phyloP scores from a whole-genome alignment of 1,140 invertebrate species.

The Anoplolepis gracilipes region DNA sequence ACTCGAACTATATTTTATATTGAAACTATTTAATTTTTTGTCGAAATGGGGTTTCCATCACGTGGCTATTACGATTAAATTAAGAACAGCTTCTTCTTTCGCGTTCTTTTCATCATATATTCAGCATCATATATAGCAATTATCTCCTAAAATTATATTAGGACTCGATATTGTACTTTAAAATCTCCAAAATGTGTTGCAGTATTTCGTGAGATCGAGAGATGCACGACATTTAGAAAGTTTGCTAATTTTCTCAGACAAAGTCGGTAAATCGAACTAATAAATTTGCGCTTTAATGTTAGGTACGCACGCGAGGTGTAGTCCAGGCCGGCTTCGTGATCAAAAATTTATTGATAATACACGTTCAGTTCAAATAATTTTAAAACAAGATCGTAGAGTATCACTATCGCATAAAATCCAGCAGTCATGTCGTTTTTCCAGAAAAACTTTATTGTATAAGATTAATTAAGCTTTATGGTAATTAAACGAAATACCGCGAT shows the following conservation, averaged over 20 bases:
- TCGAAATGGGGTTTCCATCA: too few species aligned
- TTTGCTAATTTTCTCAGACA: constrained; percentile 39
- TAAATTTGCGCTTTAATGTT: constrained; percentile 73
- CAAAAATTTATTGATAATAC: constrained; percentile 41
- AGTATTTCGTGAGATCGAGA: background rate
- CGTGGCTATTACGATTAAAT: too few species aligned
- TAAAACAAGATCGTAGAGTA: background rate
- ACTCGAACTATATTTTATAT: too few species aligned
- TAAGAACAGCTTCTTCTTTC: too few species aligned
- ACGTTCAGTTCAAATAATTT: constrained; percentile 15
- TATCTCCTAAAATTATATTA: background rate
- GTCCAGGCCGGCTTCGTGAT: background rate
- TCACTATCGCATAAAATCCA: background rate
- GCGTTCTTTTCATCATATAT: background rate
- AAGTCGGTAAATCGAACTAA: constrained; percentile 65
- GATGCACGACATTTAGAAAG: constrained; percentile 41
- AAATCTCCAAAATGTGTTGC: background rate
- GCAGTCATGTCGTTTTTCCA: background rate
- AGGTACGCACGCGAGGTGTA: constrained; percentile 73
- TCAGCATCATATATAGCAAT: background rate
- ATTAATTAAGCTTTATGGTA: background rate
- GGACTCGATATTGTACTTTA: background rate
- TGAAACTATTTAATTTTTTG: too few species aligned
- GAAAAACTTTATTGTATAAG: constrained; percentile 4
- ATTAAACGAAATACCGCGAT: background rate